phyloP scores from a whole-genome alignment of 1,140 invertebrate genomes.

The Epicauta chinensis region DNA sequence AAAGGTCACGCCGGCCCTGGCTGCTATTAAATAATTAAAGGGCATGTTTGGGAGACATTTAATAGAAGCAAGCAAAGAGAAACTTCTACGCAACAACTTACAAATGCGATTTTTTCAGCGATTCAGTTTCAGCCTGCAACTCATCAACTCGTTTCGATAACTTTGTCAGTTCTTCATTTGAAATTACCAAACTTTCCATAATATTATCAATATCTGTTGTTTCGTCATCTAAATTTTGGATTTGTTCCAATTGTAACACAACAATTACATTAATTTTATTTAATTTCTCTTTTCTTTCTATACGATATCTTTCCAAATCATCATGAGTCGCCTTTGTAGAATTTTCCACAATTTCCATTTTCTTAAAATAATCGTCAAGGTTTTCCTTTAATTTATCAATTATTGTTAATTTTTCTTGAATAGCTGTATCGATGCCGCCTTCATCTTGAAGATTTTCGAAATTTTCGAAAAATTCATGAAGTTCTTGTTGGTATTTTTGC shows the following conservation, averaged over 20 bases:
- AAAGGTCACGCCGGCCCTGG: too few relatives aligned
- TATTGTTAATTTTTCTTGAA: conserved; percentile 40
- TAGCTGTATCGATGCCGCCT: too few relatives aligned
- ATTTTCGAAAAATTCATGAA: too few relatives aligned
- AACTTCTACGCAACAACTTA: too few relatives aligned
- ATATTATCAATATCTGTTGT: conserved; percentile 47
- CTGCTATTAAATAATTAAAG: too few relatives aligned
- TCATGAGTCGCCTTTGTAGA: conserved; percentile 32
- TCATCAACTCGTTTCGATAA: conserved; percentile 58
- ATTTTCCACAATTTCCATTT: conserved; percentile 36
- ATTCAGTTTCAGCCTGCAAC: conserved; percentile 55
- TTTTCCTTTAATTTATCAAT: conserved; percentile 45
- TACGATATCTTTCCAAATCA: conserved; percentile 38
- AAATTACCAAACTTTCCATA: conserved; percentile 57
- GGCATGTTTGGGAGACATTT: too few relatives aligned
- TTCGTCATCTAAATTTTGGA: conserved; percentile 53
- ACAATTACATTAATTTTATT: conserved; percentile 61
- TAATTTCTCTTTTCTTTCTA: conserved; percentile 57
- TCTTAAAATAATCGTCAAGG: conserved; percentile 37
- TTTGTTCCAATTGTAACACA: conserved; percentile 57
- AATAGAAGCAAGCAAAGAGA: too few relatives aligned
- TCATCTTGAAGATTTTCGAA: too few relatives aligned
- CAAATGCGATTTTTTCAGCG: conserved; percentile 50
- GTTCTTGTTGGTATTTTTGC: too few relatives aligned
- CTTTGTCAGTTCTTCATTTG: conserved; percentile 48